Percentiles rank a stretch among this genome's conserved stretches.
Evolutionary conservation across 2,113 vertebrate genomes (phyloP).

Genomic region (Colossoma macropomum): DNA sequence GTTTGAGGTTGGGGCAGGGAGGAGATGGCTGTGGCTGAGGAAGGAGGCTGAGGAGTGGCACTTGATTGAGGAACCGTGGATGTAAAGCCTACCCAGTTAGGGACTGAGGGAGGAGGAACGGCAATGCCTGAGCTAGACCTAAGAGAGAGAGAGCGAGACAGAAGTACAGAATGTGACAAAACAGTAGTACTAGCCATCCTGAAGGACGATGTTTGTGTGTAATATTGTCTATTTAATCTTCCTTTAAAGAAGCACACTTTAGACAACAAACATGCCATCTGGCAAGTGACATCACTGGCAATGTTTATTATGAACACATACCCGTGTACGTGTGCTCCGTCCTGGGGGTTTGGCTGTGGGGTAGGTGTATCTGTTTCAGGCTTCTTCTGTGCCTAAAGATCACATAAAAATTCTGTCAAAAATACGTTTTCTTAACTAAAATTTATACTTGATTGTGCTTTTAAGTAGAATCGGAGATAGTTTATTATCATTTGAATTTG

Average conservation of each 20-base stretch:
- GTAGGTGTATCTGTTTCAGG: slow-evolving; percentile 29
- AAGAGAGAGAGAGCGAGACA: background rate
- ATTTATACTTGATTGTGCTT: too few species aligned
- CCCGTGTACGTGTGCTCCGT: slow-evolving; percentile 52
- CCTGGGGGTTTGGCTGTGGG: slow-evolving; percentile 51
- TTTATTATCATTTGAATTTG: too few species aligned
- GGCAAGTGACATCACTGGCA: too few species aligned
- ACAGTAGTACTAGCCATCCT: too few species aligned
- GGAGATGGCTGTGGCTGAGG: slow-evolving; percentile 12
- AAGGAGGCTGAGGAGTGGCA: slow-evolving; percentile 51
- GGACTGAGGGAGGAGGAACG: slow-evolving; percentile 75
- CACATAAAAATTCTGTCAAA: too few species aligned
- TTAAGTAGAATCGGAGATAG: too few species aligned
- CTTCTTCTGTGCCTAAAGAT: slow-evolving; percentile 56
- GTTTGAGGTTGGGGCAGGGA: slow-evolving; percentile 5
- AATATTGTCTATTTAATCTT: too few species aligned
- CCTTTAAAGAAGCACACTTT: too few species aligned
- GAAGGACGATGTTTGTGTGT: too few species aligned
- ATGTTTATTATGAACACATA: slow-evolving; percentile 54
- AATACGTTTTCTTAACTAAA: too few species aligned
- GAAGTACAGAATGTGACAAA: background rate
- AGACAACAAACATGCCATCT: too few species aligned
- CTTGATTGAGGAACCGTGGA: slow-evolving; percentile 33
- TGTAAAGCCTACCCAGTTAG: slow-evolving; percentile 50
- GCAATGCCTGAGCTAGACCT: slow-evolving; percentile 73